phyloP scores from a whole-genome alignment of 2,888 invertebrate species.

The Cerastoderma edule region DNA sequence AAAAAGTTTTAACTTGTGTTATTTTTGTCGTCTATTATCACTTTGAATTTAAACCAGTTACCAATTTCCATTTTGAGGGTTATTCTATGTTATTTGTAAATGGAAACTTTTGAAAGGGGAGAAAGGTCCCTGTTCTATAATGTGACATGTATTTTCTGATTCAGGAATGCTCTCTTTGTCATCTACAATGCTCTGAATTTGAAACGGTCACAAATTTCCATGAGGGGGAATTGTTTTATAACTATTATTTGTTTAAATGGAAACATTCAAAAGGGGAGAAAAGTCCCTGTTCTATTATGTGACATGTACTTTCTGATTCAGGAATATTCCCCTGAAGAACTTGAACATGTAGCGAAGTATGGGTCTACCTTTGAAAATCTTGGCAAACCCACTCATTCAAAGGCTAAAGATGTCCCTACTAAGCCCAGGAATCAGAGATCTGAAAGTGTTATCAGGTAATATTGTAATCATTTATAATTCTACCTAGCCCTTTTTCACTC shows the following conservation, averaged over 20 bases:
- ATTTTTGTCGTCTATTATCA: no score
- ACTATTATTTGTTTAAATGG: not conserved
- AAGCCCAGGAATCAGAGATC: slow-evolving; percentile 16
- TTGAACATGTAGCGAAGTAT: slow-evolving; percentile 9
- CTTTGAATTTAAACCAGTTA: no score
- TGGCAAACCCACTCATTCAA: not conserved
- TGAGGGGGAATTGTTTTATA: not conserved
- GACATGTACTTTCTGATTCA: not conserved
- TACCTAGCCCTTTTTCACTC: not conserved
- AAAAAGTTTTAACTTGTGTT: no score
- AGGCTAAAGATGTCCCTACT: not conserved
- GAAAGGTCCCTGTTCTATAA: not conserved
- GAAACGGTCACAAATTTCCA: not conserved
- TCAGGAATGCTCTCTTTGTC: not conserved
- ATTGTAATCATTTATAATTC: not conserved
- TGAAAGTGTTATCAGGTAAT: slow-evolving; percentile 14
- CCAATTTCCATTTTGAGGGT: no score
- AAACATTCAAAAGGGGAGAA: not conserved
- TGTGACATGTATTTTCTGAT: not conserved
- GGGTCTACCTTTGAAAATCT: not conserved
- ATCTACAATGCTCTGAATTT: not conserved
- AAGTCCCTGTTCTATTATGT: not conserved
- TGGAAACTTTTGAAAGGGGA: no score
- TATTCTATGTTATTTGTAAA: no score
- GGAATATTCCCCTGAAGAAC: slow-evolving; percentile 10